Evolutionary conservation across 1,140 invertebrate genomes (phyloP).

Genomic region (Neodiprion pinetum): DNA sequence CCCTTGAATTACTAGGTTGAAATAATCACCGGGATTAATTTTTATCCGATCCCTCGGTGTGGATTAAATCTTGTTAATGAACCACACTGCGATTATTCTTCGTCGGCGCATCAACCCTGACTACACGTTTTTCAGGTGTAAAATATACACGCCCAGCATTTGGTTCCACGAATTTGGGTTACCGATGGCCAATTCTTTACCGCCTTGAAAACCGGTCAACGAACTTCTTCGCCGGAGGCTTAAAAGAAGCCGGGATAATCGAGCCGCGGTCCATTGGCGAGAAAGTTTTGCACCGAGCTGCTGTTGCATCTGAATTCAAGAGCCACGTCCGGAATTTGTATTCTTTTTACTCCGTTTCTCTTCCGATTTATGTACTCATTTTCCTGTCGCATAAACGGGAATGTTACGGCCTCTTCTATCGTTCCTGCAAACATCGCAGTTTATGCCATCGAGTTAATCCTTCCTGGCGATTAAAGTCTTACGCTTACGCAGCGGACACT

Average conservation of each 20-base stretch:
- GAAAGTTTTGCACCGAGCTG: neutral
- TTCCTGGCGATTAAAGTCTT: too few relatives aligned
- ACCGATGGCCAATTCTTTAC: neutral
- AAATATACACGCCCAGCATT: neutral
- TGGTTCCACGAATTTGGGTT: conserved; percentile 2
- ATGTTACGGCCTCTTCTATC: neutral
- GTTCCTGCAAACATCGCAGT: too few relatives aligned
- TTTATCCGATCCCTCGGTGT: too few relatives aligned
- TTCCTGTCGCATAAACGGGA: neutral
- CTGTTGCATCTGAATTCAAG: neutral
- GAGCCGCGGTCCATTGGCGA: neutral
- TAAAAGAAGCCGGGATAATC: neutral
- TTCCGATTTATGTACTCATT: too few relatives aligned
- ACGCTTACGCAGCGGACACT: too few relatives aligned
- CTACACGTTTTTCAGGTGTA: too few relatives aligned
- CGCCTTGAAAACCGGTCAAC: neutral
- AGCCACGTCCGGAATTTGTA: neutral
- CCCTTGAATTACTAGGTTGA: too few relatives aligned
- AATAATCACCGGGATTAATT: too few relatives aligned
- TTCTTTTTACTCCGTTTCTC: neutral
- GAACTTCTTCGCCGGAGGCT: neutral
- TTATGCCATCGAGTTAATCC: too few relatives aligned
- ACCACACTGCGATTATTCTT: too few relatives aligned
- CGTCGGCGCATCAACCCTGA: too few relatives aligned
- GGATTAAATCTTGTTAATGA: too few relatives aligned